Conservation (phyloP, 1,140 invertebrate species). For the Lasioglossum albipes region DNA sequence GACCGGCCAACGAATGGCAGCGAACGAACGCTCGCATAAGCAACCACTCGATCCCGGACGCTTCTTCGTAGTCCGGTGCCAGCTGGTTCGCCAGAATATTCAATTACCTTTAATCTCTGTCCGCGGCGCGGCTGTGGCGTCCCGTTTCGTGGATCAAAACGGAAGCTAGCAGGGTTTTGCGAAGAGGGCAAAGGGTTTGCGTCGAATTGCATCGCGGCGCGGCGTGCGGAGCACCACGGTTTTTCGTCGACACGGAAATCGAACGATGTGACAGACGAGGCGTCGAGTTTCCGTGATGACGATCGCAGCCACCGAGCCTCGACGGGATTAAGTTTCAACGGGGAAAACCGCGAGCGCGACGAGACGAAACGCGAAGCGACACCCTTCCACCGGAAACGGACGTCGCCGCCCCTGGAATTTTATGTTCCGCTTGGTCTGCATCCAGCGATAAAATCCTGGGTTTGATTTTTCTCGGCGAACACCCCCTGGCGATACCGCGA, state of each 20-base stretch:
- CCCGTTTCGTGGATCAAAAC: conserved; percentile 1
- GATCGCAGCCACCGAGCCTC: background rate
- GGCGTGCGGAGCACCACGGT: no score
- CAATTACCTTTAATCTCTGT: conserved; percentile 23
- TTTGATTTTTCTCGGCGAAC: no score
- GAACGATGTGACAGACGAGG: conserved; percentile 3
- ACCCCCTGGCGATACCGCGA: background rate
- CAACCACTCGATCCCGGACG: background rate
- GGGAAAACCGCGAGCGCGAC: background rate
- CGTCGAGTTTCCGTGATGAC: conserved; percentile 17
- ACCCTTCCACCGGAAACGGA: background rate
- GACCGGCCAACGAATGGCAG: background rate
- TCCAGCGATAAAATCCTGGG: background rate
- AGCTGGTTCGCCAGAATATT: conserved; percentile 2
- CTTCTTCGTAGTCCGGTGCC: background rate
- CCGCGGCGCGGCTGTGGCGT: background rate
- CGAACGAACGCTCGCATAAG: background rate
- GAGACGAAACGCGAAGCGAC: background rate
- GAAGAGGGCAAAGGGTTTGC: no score
- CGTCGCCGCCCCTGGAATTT: background rate
- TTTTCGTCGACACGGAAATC: background rate
- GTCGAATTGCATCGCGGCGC: no score
- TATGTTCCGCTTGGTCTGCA: background rate
- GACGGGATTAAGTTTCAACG: conserved; percentile 29
- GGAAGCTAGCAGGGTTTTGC: background rate